Evolutionary conservation across 2,113 vertebrate species (phyloP), one percentile per base, ranked within the genome.

Genomic region (Sebastes fasciatus): DNA sequence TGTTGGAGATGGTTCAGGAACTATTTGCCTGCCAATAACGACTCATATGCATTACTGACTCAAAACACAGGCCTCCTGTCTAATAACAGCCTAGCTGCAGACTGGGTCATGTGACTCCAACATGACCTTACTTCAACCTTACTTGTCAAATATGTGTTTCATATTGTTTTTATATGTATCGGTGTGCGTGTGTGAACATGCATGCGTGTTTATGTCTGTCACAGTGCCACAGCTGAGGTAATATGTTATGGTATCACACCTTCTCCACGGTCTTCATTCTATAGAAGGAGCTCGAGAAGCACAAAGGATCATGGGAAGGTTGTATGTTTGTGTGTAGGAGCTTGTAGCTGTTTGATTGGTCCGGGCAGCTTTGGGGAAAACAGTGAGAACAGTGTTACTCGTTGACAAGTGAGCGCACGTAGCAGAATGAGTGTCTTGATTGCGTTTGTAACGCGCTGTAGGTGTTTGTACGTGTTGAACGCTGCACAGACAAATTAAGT

Each of bases 381-480:
- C 49, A 6, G 21, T 17, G 17, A 61, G 71, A 74, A 34, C 7
- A 60, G 76, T 63, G 71, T 34, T 55, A 14, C 10, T 12, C 16
- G 4, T 21, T 43, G 77, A 73, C 89, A 86, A 86, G 91, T 82
- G 77, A 82, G 82, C 13, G 14, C 89, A 88, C 60, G 91, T 5
- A 83, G 76, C 73, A 70, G 58, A 42, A 62, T 58, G 73, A 68
- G 74, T 34, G 57, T 61, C 17, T 16, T n/a, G 67, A 58, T 65
- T 75, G 48, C 23, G 49, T 79, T 62, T 79, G 58, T 54, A 34
- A 34, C 34, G 6, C 26, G 61, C 23, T 73, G 55, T 42, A 45
- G 67, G 48, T 46, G 64, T 88, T 74, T 75, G 63, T 84, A 79
- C 83, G 34, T 82, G 79, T 78, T 85, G 73, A 83, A 80, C 73